A percentile compares a stretch with the other conserved stretches of the same genome.
Conservation (phyloP, 1,140 invertebrate genomes). For the Caenorhabditis tropicalis region DNA sequence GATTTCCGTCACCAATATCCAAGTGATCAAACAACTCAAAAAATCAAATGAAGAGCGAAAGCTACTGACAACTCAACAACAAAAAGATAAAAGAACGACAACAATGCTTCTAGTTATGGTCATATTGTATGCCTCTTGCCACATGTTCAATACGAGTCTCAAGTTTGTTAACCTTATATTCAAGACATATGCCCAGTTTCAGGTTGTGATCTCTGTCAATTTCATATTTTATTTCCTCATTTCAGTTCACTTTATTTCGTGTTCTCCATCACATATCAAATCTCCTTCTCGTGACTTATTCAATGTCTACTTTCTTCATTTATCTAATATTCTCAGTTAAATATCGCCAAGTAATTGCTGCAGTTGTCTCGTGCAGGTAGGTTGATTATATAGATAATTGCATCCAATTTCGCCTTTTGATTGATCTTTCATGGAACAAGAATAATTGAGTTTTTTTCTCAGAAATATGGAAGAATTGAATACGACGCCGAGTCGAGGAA, state of each 20-base stretch:
- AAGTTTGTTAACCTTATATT: conserved; percentile 19
- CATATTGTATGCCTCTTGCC: conserved; percentile 19
- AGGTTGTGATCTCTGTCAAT: background rate
- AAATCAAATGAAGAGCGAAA: conserved; percentile 27
- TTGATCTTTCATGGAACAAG: background rate
- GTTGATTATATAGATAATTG: background rate
- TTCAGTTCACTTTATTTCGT: conserved; percentile 25
- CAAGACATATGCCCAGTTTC: conserved; percentile 6
- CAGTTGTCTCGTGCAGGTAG: conserved; percentile 9
- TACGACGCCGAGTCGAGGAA: conserved; percentile 1
- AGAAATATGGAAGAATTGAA: background rate
- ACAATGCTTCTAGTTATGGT: conserved; percentile 22
- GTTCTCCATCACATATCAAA: conserved; percentile 33
- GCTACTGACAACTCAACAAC: conserved; percentile 25
- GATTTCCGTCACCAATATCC: conserved; percentile 17
- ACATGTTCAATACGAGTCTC: conserved; percentile 25
- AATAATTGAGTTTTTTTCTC: background rate
- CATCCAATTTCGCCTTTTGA: too few relatives aligned
- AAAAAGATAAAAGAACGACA: conserved; percentile 20
- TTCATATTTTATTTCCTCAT: background rate
- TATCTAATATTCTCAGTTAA: conserved; percentile 23
- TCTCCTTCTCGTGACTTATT: conserved; percentile 6
- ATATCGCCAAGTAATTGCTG: conserved; percentile 9
- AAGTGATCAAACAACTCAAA: background rate
- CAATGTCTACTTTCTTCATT: conserved; percentile 17